Evolutionary conservation across 2,113 vertebrate species (phyloP).

Genomic region (Macrotis lagotis): DNA sequence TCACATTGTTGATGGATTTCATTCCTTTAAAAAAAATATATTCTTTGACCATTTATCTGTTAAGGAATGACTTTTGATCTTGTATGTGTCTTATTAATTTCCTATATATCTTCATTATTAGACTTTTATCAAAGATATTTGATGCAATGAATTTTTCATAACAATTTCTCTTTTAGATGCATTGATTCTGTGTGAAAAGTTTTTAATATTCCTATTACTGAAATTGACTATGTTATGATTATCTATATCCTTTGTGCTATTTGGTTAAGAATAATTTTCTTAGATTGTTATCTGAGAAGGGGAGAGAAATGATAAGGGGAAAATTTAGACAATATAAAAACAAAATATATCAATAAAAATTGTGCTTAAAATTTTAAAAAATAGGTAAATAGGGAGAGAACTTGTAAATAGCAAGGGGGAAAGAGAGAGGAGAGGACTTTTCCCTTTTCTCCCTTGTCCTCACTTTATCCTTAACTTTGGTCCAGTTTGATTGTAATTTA

Average conservation of each 20-base stretch:
- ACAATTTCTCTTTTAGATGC: background rate
- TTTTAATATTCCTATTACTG: too few species aligned
- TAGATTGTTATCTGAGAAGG: too few species aligned
- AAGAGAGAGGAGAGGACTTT: background rate
- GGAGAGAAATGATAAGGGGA: conserved; percentile 15
- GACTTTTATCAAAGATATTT: background rate
- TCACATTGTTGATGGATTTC: background rate
- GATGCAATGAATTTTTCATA: background rate
- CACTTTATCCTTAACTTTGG: background rate
- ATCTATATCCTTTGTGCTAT: too few species aligned
- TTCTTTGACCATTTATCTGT: background rate
- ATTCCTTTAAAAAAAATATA: background rate
- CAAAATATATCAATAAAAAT: conserved; percentile 43
- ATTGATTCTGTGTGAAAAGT: background rate
- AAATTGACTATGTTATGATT: too few species aligned
- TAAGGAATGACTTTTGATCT: background rate
- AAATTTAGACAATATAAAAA: conserved; percentile 6
- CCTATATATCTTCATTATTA: background rate
- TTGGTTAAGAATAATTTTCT: too few species aligned
- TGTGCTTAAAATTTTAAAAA: background rate
- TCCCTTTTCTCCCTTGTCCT: background rate
- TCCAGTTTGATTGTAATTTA: background rate
- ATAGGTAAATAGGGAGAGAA: background rate
- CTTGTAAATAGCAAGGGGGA: background rate
- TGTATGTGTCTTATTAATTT: background rate